Evolutionary conservation across 1,140 invertebrate species (phyloP).

Genomic region (Drosophila melanica): DNA sequence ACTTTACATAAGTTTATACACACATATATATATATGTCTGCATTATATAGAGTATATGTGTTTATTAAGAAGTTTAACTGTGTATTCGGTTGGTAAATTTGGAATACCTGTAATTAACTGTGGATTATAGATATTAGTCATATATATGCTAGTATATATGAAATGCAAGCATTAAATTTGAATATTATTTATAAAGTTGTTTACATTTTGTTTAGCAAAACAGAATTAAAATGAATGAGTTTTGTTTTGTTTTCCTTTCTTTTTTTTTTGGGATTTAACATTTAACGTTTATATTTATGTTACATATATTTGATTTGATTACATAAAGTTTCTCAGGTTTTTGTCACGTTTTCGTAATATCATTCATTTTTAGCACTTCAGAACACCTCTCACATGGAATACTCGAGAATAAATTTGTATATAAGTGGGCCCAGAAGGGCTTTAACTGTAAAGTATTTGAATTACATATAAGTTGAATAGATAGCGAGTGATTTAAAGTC

Average conservation of each 20-base stretch:
- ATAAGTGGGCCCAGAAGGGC: conserved; percentile 36
- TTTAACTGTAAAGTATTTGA: background rate
- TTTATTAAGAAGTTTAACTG: conserved; percentile 49
- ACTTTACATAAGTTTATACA: conserved; percentile 31
- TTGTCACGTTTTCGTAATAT: conserved; percentile 32
- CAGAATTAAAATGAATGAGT: conserved; percentile 17
- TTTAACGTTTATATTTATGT: conserved; percentile 48
- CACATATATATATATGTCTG: conserved; percentile 45
- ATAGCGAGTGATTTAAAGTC: conserved; percentile 45
- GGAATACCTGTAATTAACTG: conserved; percentile 46
- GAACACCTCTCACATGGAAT: conserved; percentile 19
- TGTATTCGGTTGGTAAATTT: conserved; percentile 31
- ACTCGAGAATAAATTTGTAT: conserved; percentile 9
- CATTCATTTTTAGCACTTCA: conserved; percentile 35
- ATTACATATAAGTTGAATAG: conserved; percentile 1
- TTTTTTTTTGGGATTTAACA: conserved; percentile 23
- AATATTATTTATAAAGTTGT: conserved; percentile 35
- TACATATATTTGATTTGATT: conserved; percentile 37
- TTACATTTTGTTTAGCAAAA: conserved; percentile 9
- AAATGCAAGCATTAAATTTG: conserved; percentile 39
- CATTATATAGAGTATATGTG: conserved; percentile 12
- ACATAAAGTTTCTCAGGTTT: conserved; percentile 36
- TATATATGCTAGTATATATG: conserved; percentile 7
- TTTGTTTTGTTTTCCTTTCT: no score
- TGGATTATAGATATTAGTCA: conserved; percentile 36